Evolutionary conservation across 2,797 vertebrate genomes (phyloP), one percentile per base, ranked within the genome.

Genomic region (Ctenopoma kingsleyae): DNA sequence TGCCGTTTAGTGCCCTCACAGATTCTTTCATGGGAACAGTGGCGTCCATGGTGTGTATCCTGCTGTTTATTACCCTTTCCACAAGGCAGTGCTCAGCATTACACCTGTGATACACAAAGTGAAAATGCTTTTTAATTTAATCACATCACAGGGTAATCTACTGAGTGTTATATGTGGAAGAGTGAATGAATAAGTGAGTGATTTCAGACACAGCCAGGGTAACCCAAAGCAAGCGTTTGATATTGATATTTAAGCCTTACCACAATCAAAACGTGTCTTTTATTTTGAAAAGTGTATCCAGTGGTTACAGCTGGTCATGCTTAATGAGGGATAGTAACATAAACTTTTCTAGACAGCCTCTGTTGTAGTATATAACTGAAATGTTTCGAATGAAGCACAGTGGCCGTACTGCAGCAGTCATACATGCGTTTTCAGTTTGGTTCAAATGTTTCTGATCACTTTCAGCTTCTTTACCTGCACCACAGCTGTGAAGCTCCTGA

Each of bases 401-500:
- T 36, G 16, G 30, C 16, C 7, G 23, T 16, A 2, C 16, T 16
- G 49, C 44, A 63, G 48, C 64, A 22, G 50, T 30, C 27, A 0
- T 22, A 3, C 1, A 0, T 55, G 35, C 25, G 12, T 55, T 11
- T 46, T 2, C 13, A 43, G 46, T 5, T 5, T 25, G 27, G 32
- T 64, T 44, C 30, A 20, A 51, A 41, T 1, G 19, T 50, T 12
- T 30, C 65, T 65, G 23, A 32, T 65, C 40, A 3, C 8, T 36
- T 3, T 36, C 25, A 19, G 23, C 16, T 19, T 8, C 5, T 82
- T 73, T 38, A 49, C 27, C 58, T 54, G 25, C 23, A 16, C 38
- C n/a, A 30, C 47, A 35, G 60, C 50, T 38, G 64, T 40, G 47
- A 2, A 53, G 44, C 48, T 46, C 46, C 56, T 27, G 25, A 35